Conservation (phyloP, 2,797 vertebrate species). For the Labroides dimidiatus region DNA sequence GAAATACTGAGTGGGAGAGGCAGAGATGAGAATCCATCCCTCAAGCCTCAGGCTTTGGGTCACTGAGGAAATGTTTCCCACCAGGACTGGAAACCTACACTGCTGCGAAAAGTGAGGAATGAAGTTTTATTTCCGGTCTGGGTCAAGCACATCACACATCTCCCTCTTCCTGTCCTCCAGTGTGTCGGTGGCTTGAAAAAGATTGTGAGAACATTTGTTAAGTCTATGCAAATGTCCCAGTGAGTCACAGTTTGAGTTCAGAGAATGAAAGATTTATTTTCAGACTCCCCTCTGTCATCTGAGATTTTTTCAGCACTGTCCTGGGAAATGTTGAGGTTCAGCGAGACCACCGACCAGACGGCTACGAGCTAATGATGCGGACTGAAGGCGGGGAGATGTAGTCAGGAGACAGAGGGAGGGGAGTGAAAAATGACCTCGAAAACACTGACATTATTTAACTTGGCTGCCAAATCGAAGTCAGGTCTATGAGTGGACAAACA, state of each 20-base stretch:
- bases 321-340: slow-evolving; percentile 32
- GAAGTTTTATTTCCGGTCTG: slow-evolving; percentile 55
- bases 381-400: slow-evolving; percentile 46
- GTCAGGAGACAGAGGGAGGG: slow-evolving; percentile 38
- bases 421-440: slow-evolving; percentile 48
- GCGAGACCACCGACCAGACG: slow-evolving; percentile 53
- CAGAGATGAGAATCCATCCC: slow-evolving; percentile 35
- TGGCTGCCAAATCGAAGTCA: slow-evolving; percentile 29
- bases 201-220: slow-evolving; percentile 21
- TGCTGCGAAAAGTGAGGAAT: slow-evolving; percentile 49
- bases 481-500: slow-evolving; percentile 17
- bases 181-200: slow-evolving; percentile 25
- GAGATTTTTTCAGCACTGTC: slow-evolving; percentile 3
- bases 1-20: slow-evolving; percentile 64
- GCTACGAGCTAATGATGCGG: slow-evolving; percentile 50
- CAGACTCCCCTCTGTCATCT: slow-evolving; percentile 17
- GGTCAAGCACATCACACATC: slow-evolving; percentile 2
- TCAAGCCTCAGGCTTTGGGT: slow-evolving; percentile 51
- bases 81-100: slow-evolving; percentile 46
- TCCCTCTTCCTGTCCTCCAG: slow-evolving; percentile 13
- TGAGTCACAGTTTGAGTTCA: slow-evolving; percentile 55
- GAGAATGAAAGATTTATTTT: slow-evolving; percentile 47
- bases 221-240: slow-evolving; percentile 22
- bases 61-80: slow-evolving; percentile 43
- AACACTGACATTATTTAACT: slow-evolving; percentile 30